Percentiles rank a stretch among this genome's conserved stretches.
Conservation (phyloP, 2,113 vertebrate species). For the Sterrhoptilus dennistouni region DNA sequence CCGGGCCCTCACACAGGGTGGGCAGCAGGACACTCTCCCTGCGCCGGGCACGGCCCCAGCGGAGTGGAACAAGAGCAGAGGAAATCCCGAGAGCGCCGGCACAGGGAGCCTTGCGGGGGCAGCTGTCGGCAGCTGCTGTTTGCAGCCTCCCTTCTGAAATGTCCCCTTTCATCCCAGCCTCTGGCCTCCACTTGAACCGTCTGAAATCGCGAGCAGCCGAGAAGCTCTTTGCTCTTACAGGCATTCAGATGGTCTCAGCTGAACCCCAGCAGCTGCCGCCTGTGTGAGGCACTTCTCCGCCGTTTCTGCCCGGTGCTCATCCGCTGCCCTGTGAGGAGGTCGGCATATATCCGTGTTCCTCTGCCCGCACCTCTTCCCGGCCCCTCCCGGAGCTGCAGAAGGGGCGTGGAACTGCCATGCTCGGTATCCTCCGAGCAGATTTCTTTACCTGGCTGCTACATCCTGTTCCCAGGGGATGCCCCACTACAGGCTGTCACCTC, state of each 20-base stretch:
- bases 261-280: not conserved
- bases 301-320: not conserved
- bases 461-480: not conserved
- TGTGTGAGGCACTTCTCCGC: not conserved
- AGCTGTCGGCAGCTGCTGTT: not conserved
- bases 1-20: fast-evolving
- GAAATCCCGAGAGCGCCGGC: not conserved
- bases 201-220: not conserved
- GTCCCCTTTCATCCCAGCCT: not conserved
- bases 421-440: not conserved
- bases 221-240: not conserved
- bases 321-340: not conserved
- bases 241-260: not conserved
- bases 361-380: not conserved
- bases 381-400: not conserved
- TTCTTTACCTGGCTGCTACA: not conserved
- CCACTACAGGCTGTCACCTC: not conserved
- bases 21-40: not conserved
- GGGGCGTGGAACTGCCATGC: fast-evolving
- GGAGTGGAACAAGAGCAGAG: not conserved
- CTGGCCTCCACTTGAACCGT: not conserved
- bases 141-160: not conserved
- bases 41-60: not conserved
- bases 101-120: not conserved
- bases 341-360: fast-evolving